Conservation (phyloP, 1,140 invertebrate species). For the Thrips palmi region DNA sequence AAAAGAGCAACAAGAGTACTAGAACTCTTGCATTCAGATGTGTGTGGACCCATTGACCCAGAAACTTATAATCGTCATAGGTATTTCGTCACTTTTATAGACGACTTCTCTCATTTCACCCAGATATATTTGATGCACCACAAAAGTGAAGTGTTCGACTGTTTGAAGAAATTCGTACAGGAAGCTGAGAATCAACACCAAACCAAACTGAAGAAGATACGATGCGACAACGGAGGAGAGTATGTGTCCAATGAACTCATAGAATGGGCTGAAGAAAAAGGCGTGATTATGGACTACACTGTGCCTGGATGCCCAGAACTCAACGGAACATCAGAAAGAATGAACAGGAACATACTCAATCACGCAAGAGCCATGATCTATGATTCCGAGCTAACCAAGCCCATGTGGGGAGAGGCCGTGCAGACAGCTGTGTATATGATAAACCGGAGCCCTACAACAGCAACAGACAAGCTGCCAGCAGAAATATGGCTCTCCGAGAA, state of each 20-base stretch:
- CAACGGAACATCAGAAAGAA: slow-evolving; percentile 23
- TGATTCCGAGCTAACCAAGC: slow-evolving; percentile 14
- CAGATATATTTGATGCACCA: slow-evolving; percentile 19
- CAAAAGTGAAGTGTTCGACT: slow-evolving; percentile 19
- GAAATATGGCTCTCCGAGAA: slow-evolving; percentile 19
- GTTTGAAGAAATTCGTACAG: slow-evolving; percentile 16
- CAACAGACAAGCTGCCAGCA: slow-evolving; percentile 14
- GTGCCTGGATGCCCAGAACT: slow-evolving; percentile 20
- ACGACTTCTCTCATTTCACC: slow-evolving; percentile 22
- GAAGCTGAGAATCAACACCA: slow-evolving; percentile 14
- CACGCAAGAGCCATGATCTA: slow-evolving; percentile 19
- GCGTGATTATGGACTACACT: slow-evolving; percentile 15
- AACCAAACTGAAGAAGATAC: slow-evolving; percentile 14
- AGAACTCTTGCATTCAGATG: slow-evolving; percentile 20
- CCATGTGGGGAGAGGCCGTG: slow-evolving; percentile 19
- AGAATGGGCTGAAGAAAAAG: slow-evolving; percentile 16
- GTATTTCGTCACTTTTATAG: slow-evolving; percentile 23
- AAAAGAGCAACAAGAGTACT: slow-evolving; percentile 13
- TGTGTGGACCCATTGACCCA: slow-evolving; percentile 20
- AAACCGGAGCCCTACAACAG: slow-evolving; percentile 16
- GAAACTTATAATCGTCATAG: slow-evolving; percentile 16
- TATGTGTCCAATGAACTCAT: slow-evolving; percentile 16
- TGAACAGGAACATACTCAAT: slow-evolving; percentile 21
- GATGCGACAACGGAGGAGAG: slow-evolving; percentile 19
- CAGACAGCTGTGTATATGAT: slow-evolving; percentile 15